phyloP scores from a whole-genome alignment of 2,113 vertebrate species.

The Puntigrus tetrazona region DNA sequence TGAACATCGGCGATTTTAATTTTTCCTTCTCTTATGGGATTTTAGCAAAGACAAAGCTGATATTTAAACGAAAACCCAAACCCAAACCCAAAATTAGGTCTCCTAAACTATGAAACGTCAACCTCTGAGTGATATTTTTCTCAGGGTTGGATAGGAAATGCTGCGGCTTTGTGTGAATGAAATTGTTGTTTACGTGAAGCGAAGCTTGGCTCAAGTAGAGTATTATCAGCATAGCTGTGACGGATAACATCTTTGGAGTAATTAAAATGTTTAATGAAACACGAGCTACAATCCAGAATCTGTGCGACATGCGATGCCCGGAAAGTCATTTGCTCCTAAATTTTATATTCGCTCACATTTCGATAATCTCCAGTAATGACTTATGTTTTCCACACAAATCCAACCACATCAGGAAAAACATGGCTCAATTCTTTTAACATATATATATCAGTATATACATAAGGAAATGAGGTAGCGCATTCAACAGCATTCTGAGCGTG shows the following conservation, averaged over 20 bases:
- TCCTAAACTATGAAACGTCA: neutral
- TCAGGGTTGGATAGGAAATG: neutral
- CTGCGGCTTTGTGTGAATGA: conserved; percentile 4
- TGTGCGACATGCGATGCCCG: neutral
- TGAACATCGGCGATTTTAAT: neutral
- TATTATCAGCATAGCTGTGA: conserved; percentile 16
- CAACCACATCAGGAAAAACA: conserved; percentile 56
- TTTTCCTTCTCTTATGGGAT: neutral
- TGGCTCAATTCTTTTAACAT: too few species aligned
- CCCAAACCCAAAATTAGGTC: neutral
- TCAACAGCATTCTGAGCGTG: too few species aligned
- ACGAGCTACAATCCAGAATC: conserved; percentile 38
- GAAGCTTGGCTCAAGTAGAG: conserved; percentile 19
- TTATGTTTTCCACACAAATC: conserved; percentile 50
- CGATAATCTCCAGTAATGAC: conserved; percentile 40
- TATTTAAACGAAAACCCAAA: neutral
- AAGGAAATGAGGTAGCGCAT: too few species aligned
- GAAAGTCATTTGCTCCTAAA: neutral
- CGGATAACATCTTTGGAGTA: conserved; percentile 1
- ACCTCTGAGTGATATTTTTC: neutral
- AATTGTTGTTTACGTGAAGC: conserved; percentile 40
- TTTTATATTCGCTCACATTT: conserved; percentile 21
- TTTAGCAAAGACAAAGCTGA: neutral
- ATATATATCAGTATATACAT: too few species aligned
- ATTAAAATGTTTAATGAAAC: conserved; percentile 13